These are phyloP conservation scores for Pachycephala philippinensis DNA, from an alignment of 2,113 vertebrate genomes.

Conservation along the genomic window DNA sequence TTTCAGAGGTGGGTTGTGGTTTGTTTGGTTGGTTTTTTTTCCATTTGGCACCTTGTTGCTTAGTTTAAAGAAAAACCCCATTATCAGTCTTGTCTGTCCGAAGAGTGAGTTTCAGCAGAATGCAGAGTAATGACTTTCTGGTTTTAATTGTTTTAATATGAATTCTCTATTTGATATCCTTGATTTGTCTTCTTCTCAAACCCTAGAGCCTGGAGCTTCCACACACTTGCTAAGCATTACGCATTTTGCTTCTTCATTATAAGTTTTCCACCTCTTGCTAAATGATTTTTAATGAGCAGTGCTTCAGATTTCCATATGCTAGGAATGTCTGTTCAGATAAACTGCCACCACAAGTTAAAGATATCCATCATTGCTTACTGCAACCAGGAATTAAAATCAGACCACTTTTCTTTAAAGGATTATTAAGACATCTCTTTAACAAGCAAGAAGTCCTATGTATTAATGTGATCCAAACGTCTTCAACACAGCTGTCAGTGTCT, in stretches of 20 bases:
- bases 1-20: constrained; percentile 36
- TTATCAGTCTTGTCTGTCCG: constrained; percentile 32
- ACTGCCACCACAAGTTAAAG: constrained; percentile 18
- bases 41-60: constrained; percentile 44
- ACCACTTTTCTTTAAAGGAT: neutral
- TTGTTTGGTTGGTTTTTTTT: neutral
- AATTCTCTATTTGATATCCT: constrained; percentile 29
- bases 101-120: constrained; percentile 47
- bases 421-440: neutral
- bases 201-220: constrained; percentile 49
- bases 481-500: neutral
- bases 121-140: neutral
- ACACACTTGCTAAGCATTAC: constrained; percentile 27
- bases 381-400: neutral
- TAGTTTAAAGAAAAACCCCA: neutral
- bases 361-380: neutral
- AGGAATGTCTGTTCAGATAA: neutral
- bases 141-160: neutral
- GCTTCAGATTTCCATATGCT: constrained; percentile 15
- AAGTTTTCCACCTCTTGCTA: constrained; percentile 44
- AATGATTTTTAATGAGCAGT: constrained; percentile 13
- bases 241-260: constrained; percentile 27
- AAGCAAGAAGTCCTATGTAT: neutral
- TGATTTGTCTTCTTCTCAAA: constrained; percentile 50
- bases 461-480: neutral